phyloP scores from a whole-genome alignment of 2,888 invertebrate species.

The Sesia bembeciformis region DNA sequence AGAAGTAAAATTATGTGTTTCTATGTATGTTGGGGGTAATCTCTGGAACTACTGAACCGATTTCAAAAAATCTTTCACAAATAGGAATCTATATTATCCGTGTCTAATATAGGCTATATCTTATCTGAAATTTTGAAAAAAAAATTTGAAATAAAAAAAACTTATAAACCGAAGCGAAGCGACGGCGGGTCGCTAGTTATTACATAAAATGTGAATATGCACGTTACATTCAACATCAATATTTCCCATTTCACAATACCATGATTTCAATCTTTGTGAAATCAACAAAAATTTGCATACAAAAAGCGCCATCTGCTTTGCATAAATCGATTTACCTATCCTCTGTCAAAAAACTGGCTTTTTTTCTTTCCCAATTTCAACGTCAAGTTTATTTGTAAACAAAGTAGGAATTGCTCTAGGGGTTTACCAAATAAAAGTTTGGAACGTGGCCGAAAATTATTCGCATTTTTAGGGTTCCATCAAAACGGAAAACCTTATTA shows the following conservation, averaged over 20 bases:
- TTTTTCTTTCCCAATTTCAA: constrained; percentile 67
- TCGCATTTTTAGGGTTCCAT: constrained; percentile 17
- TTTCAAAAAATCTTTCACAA: too few relatives aligned
- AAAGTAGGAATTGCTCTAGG: constrained; percentile 67
- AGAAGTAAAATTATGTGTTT: too few relatives aligned
- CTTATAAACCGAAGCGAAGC: too few relatives aligned
- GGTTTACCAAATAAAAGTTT: constrained; percentile 67
- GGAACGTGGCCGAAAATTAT: constrained; percentile 48
- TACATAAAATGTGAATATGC: not conserved
- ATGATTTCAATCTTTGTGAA: constrained; percentile 68
- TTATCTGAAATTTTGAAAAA: too few relatives aligned
- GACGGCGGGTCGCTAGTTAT: too few relatives aligned
- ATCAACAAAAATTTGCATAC: constrained; percentile 71
- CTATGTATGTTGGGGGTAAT: too few relatives aligned
- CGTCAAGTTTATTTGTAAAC: constrained; percentile 70
- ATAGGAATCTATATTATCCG: too few relatives aligned
- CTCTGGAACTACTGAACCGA: too few relatives aligned
- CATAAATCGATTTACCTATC: constrained; percentile 72
- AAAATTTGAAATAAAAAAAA: too few relatives aligned
- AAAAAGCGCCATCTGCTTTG: constrained; percentile 71
- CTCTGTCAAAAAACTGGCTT: constrained; percentile 57
- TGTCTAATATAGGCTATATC: too few relatives aligned
- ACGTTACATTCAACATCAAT: constrained; percentile 11
- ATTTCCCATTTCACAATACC: constrained; percentile 58
- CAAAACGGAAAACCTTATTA: not conserved